Conservation (phyloP, 2,888 invertebrate genomes). For the Palloptera scutellata region DNA sequence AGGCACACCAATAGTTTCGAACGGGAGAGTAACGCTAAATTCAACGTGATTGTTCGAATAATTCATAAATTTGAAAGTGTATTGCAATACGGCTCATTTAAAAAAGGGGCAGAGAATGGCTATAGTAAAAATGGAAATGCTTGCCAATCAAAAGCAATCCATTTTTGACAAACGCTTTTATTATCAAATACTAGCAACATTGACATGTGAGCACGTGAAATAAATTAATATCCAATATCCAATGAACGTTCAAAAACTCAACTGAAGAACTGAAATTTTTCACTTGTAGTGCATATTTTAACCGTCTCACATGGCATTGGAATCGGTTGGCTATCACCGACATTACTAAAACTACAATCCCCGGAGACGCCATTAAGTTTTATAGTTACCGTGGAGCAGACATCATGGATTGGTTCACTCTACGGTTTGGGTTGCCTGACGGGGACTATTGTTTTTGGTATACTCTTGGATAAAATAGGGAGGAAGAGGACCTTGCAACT, state of each 20-base stretch:
- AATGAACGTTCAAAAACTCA: neutral
- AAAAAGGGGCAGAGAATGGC: too few relatives aligned
- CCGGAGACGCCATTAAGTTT: slow-evolving; percentile 47
- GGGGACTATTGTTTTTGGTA: slow-evolving; percentile 54
- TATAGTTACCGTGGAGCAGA: slow-evolving; percentile 45
- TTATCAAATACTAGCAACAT: slow-evolving; percentile 18
- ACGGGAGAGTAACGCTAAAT: too few relatives aligned
- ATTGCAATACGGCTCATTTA: too few relatives aligned
- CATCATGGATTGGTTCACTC: slow-evolving; percentile 60
- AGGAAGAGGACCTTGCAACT: slow-evolving; percentile 53
- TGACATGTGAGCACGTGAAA: slow-evolving; percentile 5
- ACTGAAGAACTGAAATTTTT: neutral
- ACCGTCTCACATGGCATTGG: slow-evolving; percentile 59
- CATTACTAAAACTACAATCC: slow-evolving; percentile 51
- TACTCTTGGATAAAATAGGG: slow-evolving; percentile 50
- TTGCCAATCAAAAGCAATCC: neutral
- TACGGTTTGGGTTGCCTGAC: slow-evolving; percentile 53
- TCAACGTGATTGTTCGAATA: too few relatives aligned
- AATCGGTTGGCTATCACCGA: slow-evolving; percentile 60
- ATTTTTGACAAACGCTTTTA: slow-evolving; percentile 13
- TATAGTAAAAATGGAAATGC: slow-evolving; percentile 8
- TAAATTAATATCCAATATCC: neutral
- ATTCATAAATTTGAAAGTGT: too few relatives aligned
- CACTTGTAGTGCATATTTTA: slow-evolving; percentile 55
- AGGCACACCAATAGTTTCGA: too few relatives aligned